Base-by-base conservation (phyloP, 2,888 invertebrate species). In the Cremastobaeus sp. region DNA sequence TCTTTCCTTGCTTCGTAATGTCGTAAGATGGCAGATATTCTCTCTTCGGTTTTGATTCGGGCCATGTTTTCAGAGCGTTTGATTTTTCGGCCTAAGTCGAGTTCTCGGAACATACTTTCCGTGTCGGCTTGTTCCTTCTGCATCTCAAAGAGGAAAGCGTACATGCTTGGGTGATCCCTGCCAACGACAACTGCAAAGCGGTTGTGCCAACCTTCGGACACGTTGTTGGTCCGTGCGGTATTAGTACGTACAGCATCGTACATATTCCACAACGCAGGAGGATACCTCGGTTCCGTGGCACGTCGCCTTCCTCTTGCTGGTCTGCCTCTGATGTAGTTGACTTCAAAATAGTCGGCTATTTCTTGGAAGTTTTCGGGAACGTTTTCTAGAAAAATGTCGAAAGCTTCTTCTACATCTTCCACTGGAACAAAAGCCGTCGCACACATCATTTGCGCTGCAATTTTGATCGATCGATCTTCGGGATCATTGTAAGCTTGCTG, bases 331-430 rank as follows among this genome's bases (percentile, higher is more conserved):
- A 55, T 30, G 20, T 55, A 55, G 14, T 41, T 55, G 11, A 14
- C n/a, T 20, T 35, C 35, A 35, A 50, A n/a, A n/a, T n/a, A n/a
- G n/a, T n/a, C n/a, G n/a, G n/a, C n/a, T n/a, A n/a, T n/a, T n/a
- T n/a, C n/a, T 11, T 20, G 4, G 34, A 64, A 64, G 2, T 28
- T 28, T 3, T 64, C 64, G 2, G 64, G 64, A 25, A 43, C 15
- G 11, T 17, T 14, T 17, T 64, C 32, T 8, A 64, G 6, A 20
- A 64, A 39, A 8, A 52, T 52, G 14, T 64, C 39, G 32, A 64
- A 64, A 1, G 64, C 37, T 12, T 47, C 48, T 3, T 41, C 32
- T 11, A 64, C 64, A 15, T 62, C 62, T 18, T 34, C 59, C 6
- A 47, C 25, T 1, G 59, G 59, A 1, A n/a, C n/a, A n/a, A n/a